Percentiles rank a stretch among this genome's conserved stretches.
Conservation (phyloP, 2,113 vertebrate species). For the Lamprologus ornatipinnis region DNA sequence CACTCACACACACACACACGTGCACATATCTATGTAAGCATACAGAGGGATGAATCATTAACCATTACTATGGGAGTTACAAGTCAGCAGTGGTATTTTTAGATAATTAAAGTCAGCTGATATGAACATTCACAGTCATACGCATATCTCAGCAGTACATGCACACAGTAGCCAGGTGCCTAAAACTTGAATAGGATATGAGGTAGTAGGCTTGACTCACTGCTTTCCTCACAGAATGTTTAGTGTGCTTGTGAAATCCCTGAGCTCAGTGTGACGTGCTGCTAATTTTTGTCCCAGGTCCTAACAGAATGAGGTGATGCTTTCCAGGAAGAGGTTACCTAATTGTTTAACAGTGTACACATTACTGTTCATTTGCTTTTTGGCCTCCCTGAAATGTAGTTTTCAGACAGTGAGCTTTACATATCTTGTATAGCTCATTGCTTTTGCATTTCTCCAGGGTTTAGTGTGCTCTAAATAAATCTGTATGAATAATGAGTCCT, state of each 20-base stretch:
- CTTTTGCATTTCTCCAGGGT: not conserved
- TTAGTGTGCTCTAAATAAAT: not conserved
- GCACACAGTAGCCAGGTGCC: not conserved
- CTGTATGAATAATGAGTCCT: slow-evolving; percentile 11
- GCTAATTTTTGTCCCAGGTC: slow-evolving; percentile 9
- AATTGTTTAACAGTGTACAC: not conserved
- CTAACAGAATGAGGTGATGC: not conserved
- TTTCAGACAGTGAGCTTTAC: not conserved
- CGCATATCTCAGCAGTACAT: not conserved
- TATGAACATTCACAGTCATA: not conserved
- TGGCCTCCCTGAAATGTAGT: not conserved
- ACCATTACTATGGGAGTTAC: not conserved
- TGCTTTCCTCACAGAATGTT: slow-evolving; percentile 22
- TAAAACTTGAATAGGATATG: slow-evolving; percentile 37
- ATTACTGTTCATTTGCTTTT: not conserved
- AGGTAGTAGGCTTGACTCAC: slow-evolving; percentile 27
- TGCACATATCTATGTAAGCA: not conserved
- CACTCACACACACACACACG: not conserved
- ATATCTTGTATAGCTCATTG: not conserved
- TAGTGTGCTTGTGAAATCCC: slow-evolving; percentile 42
- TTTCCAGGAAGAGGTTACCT: not conserved
- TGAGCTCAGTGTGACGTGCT: slow-evolving; percentile 14
- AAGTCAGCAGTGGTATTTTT: not conserved
- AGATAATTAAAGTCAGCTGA: slow-evolving; percentile 26
- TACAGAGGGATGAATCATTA: not conserved